Base-by-base conservation (phyloP, 1,140 invertebrate genomes). In the Drosophila bifasciata region DNA sequence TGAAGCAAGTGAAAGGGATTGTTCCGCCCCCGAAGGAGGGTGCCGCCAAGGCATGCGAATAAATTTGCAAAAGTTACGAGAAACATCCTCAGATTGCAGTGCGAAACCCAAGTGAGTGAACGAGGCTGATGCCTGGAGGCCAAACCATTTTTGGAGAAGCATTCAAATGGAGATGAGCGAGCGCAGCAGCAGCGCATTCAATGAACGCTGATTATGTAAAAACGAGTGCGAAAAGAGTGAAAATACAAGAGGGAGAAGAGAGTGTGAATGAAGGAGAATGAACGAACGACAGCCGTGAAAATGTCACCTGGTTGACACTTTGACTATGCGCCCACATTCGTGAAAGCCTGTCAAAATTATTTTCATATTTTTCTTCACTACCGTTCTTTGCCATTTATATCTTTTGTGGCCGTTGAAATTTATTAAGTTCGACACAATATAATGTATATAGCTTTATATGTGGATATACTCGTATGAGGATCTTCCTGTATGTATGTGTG, bases 11-110 rank as follows among this genome's bases (percentile, higher is more conserved):
- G 64, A 68, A 68, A 68, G 64, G 66, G 39, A 41, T 56, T 46
- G 46, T 8, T 28, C 8, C 28, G 9, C 2, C 8, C 28, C 28
- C 8, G 28, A 48, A 50, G 53, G 21, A 45, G 58, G 40, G 70
- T 74, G 73, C 64, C 83, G 69, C 69, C 41, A 23, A 86, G 81
- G 81, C 81, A 86, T 86, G 81, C 83, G 74, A 81, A 78, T 75
- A 77, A 78, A 62, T 81, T 79, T 86, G 73, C 72, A 52, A 74
- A 52, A 81, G 55, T 67, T 67, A 45, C 63, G 57, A 56, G 79
- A 81, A 56, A 62, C 64, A 74, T 70, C 56, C 39, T 40, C 41
- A 58, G 76, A 86, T 68, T 86, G 68, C 62, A 63, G 69, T 63
- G 48, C 43, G 41, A 61, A 49, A 48, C 45, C 23, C 60, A 70